Base-by-base conservation (phyloP, 2,797 vertebrate genomes). In the Enteromius trimaculatus region DNA sequence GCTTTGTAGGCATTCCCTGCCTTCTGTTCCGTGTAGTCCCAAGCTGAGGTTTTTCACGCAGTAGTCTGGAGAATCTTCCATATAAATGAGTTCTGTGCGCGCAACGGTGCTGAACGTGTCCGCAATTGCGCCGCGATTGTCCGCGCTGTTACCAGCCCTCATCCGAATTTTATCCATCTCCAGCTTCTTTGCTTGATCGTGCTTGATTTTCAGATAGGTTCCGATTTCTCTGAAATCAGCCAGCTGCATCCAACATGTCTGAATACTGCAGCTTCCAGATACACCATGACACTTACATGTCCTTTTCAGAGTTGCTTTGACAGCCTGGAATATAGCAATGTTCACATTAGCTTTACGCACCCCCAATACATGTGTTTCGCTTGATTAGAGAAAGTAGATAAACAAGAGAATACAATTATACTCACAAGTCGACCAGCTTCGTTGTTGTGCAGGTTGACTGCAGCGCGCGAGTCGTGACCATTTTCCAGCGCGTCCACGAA, bases 211-310 rank as follows among this genome's bases (percentile, higher is more conserved):
- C 85, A 99, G 92, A 88, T 97, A 97, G 90, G 94, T 95, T 0
- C 98, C 98, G 2, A 97, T 92, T 58, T 98, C 97, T 0, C 97
- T 93, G 87, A 99, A 98, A 37, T 97, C 96, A 0, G 96, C 94
- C 2, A 99, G 94, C 90, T 99, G 98, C 91, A 98, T 95, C 98
- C 98, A 99, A 86, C 98, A 99, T 0, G 97, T 99, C 88, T 99
- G 97, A 86, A 99, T 92, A 89, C 95, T 99, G 92, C 98, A 99
- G 92, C 98, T 99, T 79, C 98, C 98, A 0, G 98, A 99, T 82
- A 99, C 96, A 0, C 98, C 98, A 0, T 99, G 98, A 74, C 98
- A 99, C 90, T 99, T 99, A 79, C 98, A 99, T 26, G 95, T 94
- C 91, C 92, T 95, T 89, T 94, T 97, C 96, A 98, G 97, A 0